Evolutionary conservation across 1,140 invertebrate genomes (phyloP), one percentile per base, ranked within the genome.

Genomic region (Achroia grisella): DNA sequence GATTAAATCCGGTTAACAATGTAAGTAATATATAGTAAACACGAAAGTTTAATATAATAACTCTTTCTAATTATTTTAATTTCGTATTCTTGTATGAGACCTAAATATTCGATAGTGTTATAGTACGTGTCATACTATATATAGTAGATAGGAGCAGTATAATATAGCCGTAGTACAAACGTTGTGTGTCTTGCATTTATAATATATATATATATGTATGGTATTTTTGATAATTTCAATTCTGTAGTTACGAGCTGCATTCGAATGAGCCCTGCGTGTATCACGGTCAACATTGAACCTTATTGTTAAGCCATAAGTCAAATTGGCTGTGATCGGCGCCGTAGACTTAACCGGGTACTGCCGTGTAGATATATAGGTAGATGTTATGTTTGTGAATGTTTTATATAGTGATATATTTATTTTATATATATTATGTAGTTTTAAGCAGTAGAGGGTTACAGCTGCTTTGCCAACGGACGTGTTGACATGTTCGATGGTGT

Each of bases 361-460:
- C 43, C 43, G 39, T 39, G 71, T 71, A 67, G 62, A 52, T 55
- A 55, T 10, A 58, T 68, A 77, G 79, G 79, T 80, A 80, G 79
- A 81, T 81, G 79, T 83, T 79, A 80, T 83, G 72, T 70, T 71
- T 78, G 71, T 72, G 75, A 70, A 75, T 79, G 74, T 81, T 69
- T 58, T 56, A 48, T 23, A 37, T 65, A 48, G 54, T 32, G 40
- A 54, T 47, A 39, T 52, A 48, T 17, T 55, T 48, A 11, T 52
- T 48, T 53, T 35, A 14, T 36, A 49, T 33, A 48, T 50, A 40
- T 32, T 56, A 47, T 52, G 32, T 52, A 62, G 39, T 61, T 48
- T 36, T 63, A 56, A 69, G 51, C 47, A 34, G 57, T 75, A 72
- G 69, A 62, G 67, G 66, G 64, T 49, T 53, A 39, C 37, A 49